phyloP scores from a whole-genome alignment of 2,888 invertebrate genomes.

The Apocheima hispidaria region DNA sequence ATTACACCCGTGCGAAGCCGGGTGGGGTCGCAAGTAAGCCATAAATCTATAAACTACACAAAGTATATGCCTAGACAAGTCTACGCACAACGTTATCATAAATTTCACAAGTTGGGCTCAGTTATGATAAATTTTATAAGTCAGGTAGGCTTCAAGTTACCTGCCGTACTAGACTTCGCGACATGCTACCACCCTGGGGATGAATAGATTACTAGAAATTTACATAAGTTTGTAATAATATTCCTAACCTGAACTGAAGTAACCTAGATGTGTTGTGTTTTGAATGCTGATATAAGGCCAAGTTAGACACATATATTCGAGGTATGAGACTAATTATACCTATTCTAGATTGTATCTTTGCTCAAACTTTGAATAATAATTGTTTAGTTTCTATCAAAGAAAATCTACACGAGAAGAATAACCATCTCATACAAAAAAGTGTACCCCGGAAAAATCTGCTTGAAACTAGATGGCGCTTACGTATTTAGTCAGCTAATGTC shows the following conservation, averaged over 20 bases:
- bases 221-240: slow-evolving; percentile 37
- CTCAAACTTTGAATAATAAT: no score
- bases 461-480: no score
- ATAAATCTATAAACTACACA: not conserved
- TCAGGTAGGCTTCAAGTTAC: slow-evolving; percentile 29
- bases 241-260: slow-evolving; percentile 19
- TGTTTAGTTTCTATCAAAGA: no score
- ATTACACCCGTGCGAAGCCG: no score
- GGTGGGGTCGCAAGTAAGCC: no score
- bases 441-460: no score
- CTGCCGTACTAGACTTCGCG: slow-evolving; percentile 4
- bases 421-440: no score
- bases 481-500: no score
- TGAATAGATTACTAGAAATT: slow-evolving; percentile 27
- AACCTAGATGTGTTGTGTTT: slow-evolving; percentile 19
- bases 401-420: no score
- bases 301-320: not conserved
- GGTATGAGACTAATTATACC: no score
- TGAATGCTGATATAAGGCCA: slow-evolving; percentile 19
- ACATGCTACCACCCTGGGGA: slow-evolving; percentile 25
- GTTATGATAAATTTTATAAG: slow-evolving; percentile 15
- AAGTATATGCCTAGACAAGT: not conserved
- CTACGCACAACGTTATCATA: slow-evolving; percentile 13
- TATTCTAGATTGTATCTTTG: no score
- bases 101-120: slow-evolving; percentile 1